These are phyloP conservation scores for Yponomeuta plumbellus DNA, from an alignment of 2,888 invertebrate species.

Conservation along the genomic window DNA sequence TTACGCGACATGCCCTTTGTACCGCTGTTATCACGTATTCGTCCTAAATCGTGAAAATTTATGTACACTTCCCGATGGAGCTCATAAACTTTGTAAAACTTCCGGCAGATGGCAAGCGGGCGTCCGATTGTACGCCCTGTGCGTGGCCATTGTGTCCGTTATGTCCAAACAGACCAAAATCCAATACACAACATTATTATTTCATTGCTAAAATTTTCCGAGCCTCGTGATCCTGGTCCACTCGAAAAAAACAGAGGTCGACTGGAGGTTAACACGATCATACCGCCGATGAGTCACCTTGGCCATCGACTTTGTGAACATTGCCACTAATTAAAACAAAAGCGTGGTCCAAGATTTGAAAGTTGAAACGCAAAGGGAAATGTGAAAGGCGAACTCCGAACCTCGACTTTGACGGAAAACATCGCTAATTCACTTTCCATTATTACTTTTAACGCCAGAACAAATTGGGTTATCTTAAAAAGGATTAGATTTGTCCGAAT, in stretches of 20 bases:
- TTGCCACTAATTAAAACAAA: not conserved
- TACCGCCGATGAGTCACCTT: not conserved
- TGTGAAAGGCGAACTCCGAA: not conserved
- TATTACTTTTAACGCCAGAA: constrained; percentile 12
- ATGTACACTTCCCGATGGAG: constrained; percentile 66
- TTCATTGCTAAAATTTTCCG: not conserved
- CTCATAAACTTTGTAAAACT: constrained; percentile 73
- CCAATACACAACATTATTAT: constrained; percentile 1
- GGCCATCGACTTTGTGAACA: not conserved
- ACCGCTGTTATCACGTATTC: constrained; percentile 49
- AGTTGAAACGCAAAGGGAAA: not conserved
- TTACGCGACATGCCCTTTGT: constrained; percentile 40
- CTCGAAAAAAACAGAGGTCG: not conserved
- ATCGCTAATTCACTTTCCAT: constrained; percentile 7
- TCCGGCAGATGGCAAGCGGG: constrained; percentile 67
- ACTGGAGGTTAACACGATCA: not conserved
- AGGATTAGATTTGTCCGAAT: constrained; percentile 22
- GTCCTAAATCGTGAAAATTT: constrained; percentile 61
- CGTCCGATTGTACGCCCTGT: constrained; percentile 48
- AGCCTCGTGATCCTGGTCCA: not conserved
- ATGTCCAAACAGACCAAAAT: not conserved
- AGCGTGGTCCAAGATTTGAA: not conserved
- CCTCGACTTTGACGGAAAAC: constrained; percentile 10
- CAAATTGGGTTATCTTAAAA: constrained; percentile 23
- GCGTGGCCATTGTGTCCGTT: constrained; percentile 22